A percentile compares a stretch with the other conserved stretches of the same genome.
phyloP scores from a whole-genome alignment of 2,888 invertebrate genomes.

The Balanococcus diminutus region DNA sequence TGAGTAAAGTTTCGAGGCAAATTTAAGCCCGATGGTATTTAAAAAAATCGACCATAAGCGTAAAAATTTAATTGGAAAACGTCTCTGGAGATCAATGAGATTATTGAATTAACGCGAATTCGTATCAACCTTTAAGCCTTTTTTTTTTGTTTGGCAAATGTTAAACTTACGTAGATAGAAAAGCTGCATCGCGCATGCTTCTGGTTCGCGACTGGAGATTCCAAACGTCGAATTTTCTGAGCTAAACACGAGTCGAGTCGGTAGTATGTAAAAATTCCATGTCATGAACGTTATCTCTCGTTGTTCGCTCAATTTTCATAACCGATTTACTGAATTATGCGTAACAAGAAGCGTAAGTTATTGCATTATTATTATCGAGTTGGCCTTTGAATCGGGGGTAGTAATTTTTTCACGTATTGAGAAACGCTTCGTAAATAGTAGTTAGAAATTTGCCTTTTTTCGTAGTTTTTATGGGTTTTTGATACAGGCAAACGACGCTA shows the following conservation, averaged over 20 bases:
- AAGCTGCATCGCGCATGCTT: background rate
- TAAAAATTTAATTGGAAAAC: slow-evolving; percentile 31
- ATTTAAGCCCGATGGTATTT: background rate
- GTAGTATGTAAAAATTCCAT: slow-evolving; percentile 45
- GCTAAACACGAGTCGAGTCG: background rate
- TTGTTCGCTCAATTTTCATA: slow-evolving; percentile 29
- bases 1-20: background rate
- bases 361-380: background rate
- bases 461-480: background rate
- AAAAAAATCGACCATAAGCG: background rate
- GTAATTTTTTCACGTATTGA: background rate
- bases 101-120: slow-evolving; percentile 27
- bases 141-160: background rate
- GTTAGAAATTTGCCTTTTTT: too few relatives aligned
- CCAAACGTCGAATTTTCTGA: slow-evolving; percentile 42
- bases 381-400: background rate
- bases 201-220: slow-evolving; percentile 41
- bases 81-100: slow-evolving; percentile 20
- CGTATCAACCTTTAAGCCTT: background rate
- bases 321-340: slow-evolving; percentile 47
- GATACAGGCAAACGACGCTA: background rate
- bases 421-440: background rate
- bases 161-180: background rate
- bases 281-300: slow-evolving; percentile 48
- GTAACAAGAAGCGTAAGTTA: slow-evolving; percentile 51